Base-by-base conservation (phyloP, 2,113 vertebrate genomes). In the Burhinus bistriatus region DNA sequence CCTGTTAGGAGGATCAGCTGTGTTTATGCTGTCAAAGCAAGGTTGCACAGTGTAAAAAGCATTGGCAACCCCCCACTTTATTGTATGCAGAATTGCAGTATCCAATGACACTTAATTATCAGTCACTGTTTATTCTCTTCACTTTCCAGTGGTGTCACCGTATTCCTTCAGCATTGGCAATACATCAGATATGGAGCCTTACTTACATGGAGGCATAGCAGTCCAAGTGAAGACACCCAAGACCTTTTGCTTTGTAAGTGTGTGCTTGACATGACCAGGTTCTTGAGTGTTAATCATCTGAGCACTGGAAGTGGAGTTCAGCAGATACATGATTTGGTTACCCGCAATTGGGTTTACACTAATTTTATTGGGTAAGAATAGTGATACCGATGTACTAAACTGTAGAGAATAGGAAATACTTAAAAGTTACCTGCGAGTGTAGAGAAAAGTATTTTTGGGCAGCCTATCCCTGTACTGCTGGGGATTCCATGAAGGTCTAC, bases 141-240 rank as follows among this genome's bases (percentile, higher is more conserved):
- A 91, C 65, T 90, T 65, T 98, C 51, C 97, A 99, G 99, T 99
- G 92, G 87, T 99, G 71, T 99, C 99, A 76, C 98, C 99, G 38
- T 98, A 99, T 96, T 99, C 99, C 96, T 99, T 99, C 98, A 97
- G 98, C 93, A 99, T 99, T 96, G 98, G 98, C 47, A 98, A 99
- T 95, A 99, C 99, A 8, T 98, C 99, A 34, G 95, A 97, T 19
- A 97, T 99, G 95, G 98, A 99, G 89, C 97, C 98, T 59, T 99
- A 99, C 94, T 97, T 98, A 90, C 99, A 99, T 7, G 99, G 99
- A 87, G 99, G 99, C 49, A 99, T 99, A 97, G 99, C 99, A 95
- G 96, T 99, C 59, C 98, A 99, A 97, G 96, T 99, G 97, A 99
- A 99, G 97, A 99, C 96, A 1, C 98, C 99, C 8, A 99, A 98